Evolutionary conservation across 2,113 vertebrate genomes (phyloP).

Genomic region (Dissostichus mawsoni): DNA sequence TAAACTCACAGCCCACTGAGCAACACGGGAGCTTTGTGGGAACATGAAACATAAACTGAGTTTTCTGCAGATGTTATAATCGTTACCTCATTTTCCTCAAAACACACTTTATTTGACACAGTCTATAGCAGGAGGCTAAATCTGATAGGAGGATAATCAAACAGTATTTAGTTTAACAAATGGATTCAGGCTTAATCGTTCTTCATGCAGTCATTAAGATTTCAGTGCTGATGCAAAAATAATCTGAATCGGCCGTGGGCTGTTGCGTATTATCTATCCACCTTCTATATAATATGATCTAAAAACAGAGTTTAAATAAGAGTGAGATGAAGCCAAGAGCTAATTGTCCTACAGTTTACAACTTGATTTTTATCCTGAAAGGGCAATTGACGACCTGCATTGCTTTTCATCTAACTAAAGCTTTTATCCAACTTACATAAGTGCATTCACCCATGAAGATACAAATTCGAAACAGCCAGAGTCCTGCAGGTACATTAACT

Average conservation of each 20-base stretch:
- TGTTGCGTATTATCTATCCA: constrained; percentile 28
- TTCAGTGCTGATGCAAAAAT: constrained; percentile 15
- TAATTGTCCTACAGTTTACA: background rate
- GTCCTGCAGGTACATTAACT: too few species aligned
- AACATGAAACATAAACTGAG: constrained; percentile 2
- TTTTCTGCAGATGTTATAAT: background rate
- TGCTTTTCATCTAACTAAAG: too few species aligned
- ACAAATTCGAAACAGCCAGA: too few species aligned
- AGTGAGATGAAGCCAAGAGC: background rate
- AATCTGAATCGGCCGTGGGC: constrained; percentile 13
- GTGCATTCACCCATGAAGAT: too few species aligned
- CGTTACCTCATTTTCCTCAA: background rate
- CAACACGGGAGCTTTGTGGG: background rate
- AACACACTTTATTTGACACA: background rate
- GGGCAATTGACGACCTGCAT: background rate
- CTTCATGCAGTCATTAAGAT: constrained; percentile 31
- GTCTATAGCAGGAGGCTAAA: background rate
- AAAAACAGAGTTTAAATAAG: constrained; percentile 1
- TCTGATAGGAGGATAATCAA: constrained; percentile 10
- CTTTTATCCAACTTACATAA: too few species aligned
- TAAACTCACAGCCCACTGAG: background rate
- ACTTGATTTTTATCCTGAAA: constrained; percentile 13
- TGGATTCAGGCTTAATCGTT: background rate
- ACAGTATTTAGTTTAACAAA: constrained; percentile 4
- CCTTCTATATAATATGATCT: background rate